Base-by-base conservation (phyloP, 1,140 invertebrate genomes). In the Cephus cinctus region DNA sequence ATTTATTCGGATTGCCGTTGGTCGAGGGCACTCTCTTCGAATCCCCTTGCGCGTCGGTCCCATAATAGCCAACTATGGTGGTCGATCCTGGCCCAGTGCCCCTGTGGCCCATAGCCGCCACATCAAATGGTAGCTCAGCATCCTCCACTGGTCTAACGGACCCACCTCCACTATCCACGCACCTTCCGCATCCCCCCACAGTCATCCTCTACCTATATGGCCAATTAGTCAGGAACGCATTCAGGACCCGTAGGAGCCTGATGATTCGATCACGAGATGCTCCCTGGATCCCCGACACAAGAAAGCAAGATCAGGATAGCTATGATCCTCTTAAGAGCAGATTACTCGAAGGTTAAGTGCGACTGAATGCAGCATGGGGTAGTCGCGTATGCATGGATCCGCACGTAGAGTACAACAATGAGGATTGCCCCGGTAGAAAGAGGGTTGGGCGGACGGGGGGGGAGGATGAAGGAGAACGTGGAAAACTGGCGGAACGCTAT, bases 1-100 rank as follows among this genome's bases (percentile, higher is more conserved):
- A 64, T 71, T 71, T 71, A 69, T 69, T 67, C 61, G 63, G 56
- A 71, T 69, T 69, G 65, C 67, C 57, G 67, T 69, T 69, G 66
- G 66, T 58, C 59, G 61, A 63, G 59, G 56, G 52, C 51, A 36
- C 41, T 50, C 63, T 57, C 52, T 55, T 65, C 63, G 56, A 52
- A 67, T 63, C 61, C 65, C 62, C 53, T 52, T 60, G 64, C n/a
- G 65, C 57, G 59, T 40, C 54, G 54, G 58, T 60, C 56, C 56
- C 59, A 59, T 67, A 66, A 67, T 67, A 68, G 59, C 35, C 66
- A 57, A 66, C 57, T 63, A 70, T 69, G 66, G 66, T 69, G 66
- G 66, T 60, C 27, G 27, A 30, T 12, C 14, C 34, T 36, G 14
- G 19, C 34, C 14, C 34, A 18, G 19, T 8, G 34, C 14, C 11